Evolutionary conservation across 2,888 invertebrate species (phyloP).

Genomic region (Heliconius charithonia): DNA sequence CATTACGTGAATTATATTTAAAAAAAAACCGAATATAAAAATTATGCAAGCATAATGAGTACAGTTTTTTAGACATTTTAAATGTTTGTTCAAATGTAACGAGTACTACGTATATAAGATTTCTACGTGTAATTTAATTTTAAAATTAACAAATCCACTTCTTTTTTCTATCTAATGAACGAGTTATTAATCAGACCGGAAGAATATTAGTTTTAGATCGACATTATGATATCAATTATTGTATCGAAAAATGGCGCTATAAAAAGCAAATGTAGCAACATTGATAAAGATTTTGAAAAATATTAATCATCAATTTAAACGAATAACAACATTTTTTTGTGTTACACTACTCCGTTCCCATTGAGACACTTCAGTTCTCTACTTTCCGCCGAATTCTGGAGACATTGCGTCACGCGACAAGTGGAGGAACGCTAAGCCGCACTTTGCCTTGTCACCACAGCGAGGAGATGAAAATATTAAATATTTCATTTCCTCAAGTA

Average conservation of each 20-base stretch:
- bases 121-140: not conserved
- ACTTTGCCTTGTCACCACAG: too few species aligned
- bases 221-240: not conserved
- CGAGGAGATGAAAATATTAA: too few species aligned
- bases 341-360: too few species aligned
- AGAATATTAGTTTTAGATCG: not conserved
- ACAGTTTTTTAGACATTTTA: not conserved
- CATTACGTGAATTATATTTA: too few species aligned
- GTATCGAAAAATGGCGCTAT: not conserved
- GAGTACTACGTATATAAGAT: not conserved
- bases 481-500: too few species aligned
- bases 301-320: not conserved
- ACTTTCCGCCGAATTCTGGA: too few species aligned
- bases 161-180: not conserved
- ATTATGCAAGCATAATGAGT: not conserved
- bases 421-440: too few species aligned
- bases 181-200: not conserved
- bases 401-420: too few species aligned
- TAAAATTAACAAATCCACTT: not conserved
- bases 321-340: not conserved
- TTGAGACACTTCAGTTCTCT: too few species aligned
- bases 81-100: not conserved
- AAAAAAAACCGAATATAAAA: not conserved
- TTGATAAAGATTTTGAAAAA: not conserved
- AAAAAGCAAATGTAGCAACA: not conserved